phyloP scores from a whole-genome alignment of 2,888 invertebrate species.

The Scaptomyza reducta region DNA sequence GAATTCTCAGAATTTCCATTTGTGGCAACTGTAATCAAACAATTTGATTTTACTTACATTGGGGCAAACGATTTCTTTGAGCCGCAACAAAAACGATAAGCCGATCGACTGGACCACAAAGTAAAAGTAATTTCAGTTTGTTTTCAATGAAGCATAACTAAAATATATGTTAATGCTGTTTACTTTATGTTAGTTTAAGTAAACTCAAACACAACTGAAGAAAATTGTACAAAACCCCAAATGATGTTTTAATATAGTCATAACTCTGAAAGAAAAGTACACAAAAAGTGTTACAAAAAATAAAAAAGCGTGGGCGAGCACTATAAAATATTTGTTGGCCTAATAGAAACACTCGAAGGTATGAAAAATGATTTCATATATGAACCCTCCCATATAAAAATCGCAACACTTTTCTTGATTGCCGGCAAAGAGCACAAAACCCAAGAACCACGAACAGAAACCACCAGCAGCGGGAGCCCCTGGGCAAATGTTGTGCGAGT shows the following conservation, averaged over 20 bases:
- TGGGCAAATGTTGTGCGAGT: slow-evolving; percentile 27
- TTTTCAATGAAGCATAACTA: neutral
- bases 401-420: slow-evolving; percentile 67
- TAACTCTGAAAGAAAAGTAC: too few relatives aligned
- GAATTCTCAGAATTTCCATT: neutral
- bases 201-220: too few relatives aligned
- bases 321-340: slow-evolving; percentile 39
- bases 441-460: neutral
- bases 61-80: neutral
- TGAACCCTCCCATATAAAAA: slow-evolving; percentile 37
- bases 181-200: neutral
- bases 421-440: slow-evolving; percentile 21
- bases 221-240: too few relatives aligned
- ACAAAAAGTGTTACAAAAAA: neutral
- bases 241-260: too few relatives aligned
- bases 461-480: slow-evolving; percentile 12
- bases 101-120: neutral
- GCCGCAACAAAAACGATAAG: neutral
- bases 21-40: neutral
- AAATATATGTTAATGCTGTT: neutral
- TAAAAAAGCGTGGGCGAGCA: slow-evolving; percentile 29
- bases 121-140: neutral
- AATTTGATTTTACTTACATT: slow-evolving; percentile 1
- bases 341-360: slow-evolving; percentile 8
- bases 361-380: slow-evolving; percentile 49